Evolutionary conservation across 2,113 vertebrate genomes (phyloP), one percentile per base, ranked within the genome.

Genomic region (Lepisosteus oculatus): DNA sequence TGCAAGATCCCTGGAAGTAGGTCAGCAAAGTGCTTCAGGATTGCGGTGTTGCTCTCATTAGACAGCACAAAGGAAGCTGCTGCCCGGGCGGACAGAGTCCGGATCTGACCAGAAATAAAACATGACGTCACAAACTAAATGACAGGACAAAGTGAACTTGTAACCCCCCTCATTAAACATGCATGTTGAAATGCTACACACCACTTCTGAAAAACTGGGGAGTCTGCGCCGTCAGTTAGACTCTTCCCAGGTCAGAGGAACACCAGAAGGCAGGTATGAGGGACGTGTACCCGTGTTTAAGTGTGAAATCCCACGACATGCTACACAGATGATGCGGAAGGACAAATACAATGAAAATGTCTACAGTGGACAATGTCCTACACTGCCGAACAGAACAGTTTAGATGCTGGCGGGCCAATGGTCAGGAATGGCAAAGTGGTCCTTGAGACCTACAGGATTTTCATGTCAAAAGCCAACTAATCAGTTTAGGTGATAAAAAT

Each of bases 11-110:
- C 96, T 0, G 96, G 96, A 56, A 99, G 85, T 71, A 99, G 91
- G 83, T 99, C 97, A 41, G 96, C 80, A 77, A 99, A 99, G 82
- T 99, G 96, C 86, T 98, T 99, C 71, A 98, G 93, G 44, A 99
- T 91, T 1, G 93, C 90, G 1, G 93, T 84, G 83, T 98, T 98
- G 81, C 95, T 86, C 77, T 99, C 97, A 55, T 99, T 98, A 74
- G 97, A 94, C 77, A 99, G 89, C n/a, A 99, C 91, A 79, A 99
- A 99, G 0, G 97, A 95, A 29, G 93, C 92, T 0, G 97, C 95
- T 54, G 97, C 97, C 76, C 97, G 93, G 65, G 97, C 96, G 41
- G 97, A 94, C 66, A 98, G 73, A 8, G 90, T 97, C 29, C 92
- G 94, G 78, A 99, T 97, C 97, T 99, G 55, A 61, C 57, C 70